Base-by-base conservation (phyloP, 1,140 invertebrate species). In the Trachymyrmex cornetzi region DNA sequence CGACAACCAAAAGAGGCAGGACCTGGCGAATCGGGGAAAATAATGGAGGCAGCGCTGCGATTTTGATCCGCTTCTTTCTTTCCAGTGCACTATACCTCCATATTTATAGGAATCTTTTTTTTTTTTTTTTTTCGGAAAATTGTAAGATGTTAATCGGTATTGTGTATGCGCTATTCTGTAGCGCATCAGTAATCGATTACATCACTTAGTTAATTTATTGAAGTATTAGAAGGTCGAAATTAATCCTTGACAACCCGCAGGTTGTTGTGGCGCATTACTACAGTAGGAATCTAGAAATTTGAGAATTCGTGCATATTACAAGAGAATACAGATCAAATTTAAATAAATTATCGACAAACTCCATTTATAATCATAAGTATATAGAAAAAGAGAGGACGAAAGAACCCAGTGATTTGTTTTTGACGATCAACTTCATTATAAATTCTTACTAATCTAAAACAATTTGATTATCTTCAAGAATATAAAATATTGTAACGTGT, bases 1-100 rank as follows among this genome's bases (percentile, higher is more conserved):
- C 89, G 97, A 97, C 44, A 97, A 96, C 90, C 94, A 94, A 74
- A 95, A 94, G 64, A 92, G 95, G 53, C 92, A 94, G 57, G 95
- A 95, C 3, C 75, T 94, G 57, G 64, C 84, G 24, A 90, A 75
- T 63, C 90, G 92, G 61, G 89, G 88, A 57, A 94, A 94, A 93
- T 95, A 94, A 94, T 94, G 87, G 30, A 75, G 77, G 38, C 63
- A 75, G 44, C 6, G 1, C 74, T 71, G 11, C 57, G 61, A 87
- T 86, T 71, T 24, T 27, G 19, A 57, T 64, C 24, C 79, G 24
- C 30, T 89, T 91, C 74, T 72, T 85, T 80, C 85, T 92, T 92
- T 91, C 82, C 72, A 88, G 81, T 77, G 77, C 86, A 92, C 80
- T 88, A 53, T 72, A 69, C 55, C 55, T 87, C 74, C 57, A 24